These are phyloP conservation scores for Elephantulus edwardii DNA, from an alignment of 2,113 vertebrate species.

Conservation along the genomic window DNA sequence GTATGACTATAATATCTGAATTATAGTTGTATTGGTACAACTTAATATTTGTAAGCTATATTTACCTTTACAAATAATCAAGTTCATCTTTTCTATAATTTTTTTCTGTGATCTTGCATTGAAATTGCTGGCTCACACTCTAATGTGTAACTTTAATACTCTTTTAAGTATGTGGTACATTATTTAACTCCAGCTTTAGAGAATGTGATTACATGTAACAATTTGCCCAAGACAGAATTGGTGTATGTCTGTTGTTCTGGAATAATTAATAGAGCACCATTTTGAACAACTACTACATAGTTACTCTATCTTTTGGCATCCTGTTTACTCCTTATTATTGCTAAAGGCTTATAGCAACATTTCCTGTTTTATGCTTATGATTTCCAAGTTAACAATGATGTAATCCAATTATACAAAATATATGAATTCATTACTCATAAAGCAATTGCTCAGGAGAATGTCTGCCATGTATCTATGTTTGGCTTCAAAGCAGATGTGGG, in stretches of 20 bases:
- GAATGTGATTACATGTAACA: neutral
- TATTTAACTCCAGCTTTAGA: neutral
- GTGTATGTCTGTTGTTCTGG: too few species aligned
- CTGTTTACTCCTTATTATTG: neutral
- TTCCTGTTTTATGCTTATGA: neutral
- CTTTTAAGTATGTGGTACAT: neutral
- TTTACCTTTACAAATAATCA: neutral
- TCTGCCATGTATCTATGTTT: neutral
- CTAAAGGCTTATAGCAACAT: neutral
- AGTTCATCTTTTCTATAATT: neutral
- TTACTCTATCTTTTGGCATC: neutral
- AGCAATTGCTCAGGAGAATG: neutral
- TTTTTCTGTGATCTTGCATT: neutral
- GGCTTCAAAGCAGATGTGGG: neutral
- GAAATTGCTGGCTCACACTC: neutral
- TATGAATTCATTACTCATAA: neutral
- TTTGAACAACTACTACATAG: neutral
- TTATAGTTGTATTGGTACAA: neutral
- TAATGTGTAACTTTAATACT: neutral
- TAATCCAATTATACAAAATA: neutral
- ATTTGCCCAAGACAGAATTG: too few species aligned
- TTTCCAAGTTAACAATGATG: slow-evolving; percentile 30
- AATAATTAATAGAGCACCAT: neutral
- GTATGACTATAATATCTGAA: neutral
- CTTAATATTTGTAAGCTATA: neutral